phyloP scores from a whole-genome alignment of 2,113 vertebrate genomes.

The Thalassarche chlororhynchos region DNA sequence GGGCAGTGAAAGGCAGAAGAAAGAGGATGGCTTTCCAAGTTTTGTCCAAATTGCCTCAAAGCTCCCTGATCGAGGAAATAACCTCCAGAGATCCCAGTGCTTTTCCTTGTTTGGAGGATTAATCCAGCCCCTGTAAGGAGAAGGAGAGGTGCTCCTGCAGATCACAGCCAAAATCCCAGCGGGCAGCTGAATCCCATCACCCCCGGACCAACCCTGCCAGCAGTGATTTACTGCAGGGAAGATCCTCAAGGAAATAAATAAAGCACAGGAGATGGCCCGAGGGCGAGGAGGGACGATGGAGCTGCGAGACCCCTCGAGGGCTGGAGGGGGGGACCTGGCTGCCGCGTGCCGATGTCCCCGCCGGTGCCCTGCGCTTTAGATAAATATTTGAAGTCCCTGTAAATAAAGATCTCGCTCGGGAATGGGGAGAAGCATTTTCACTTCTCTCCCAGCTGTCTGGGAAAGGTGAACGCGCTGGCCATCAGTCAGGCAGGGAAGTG shows the following conservation, averaged over 20 bases:
- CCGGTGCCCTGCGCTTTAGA: neutral
- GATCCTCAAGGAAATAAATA: slow-evolving; percentile 9
- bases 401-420: neutral
- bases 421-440: neutral
- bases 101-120: neutral
- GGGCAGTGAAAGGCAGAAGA: neutral
- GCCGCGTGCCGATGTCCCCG: neutral
- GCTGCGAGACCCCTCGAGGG: neutral
- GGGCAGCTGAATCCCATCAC: slow-evolving; percentile 25
- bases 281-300: neutral
- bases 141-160: neutral
- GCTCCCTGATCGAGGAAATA: neutral
- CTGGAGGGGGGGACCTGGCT: neutral
- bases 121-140: neutral
- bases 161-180: neutral
- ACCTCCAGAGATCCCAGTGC: accelerated
- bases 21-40: neutral
- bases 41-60: neutral
- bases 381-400: slow-evolving; percentile 59
- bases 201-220: neutral
- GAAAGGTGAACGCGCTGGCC: neutral
- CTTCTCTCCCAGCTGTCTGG: neutral
- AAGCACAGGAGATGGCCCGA: neutral
- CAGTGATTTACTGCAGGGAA: slow-evolving; percentile 28
- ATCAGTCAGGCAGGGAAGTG: neutral